Conservation (phyloP, 2,113 vertebrate species). For the Malaclemys terrapin region DNA sequence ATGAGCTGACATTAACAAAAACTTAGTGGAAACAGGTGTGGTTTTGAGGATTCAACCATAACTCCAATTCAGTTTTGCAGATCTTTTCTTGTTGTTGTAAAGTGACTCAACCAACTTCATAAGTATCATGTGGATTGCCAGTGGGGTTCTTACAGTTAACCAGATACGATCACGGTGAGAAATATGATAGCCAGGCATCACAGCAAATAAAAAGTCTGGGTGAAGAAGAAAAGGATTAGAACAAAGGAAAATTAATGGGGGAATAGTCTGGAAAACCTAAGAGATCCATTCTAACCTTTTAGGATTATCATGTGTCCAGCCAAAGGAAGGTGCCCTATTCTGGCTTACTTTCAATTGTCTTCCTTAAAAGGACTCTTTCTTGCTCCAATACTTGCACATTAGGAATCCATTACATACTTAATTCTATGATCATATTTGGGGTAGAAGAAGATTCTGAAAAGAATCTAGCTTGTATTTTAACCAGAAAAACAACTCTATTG, state of each 20-base stretch:
- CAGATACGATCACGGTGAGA: not conserved
- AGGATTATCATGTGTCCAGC: not conserved
- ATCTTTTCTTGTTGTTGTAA: not conserved
- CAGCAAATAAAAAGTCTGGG: not conserved
- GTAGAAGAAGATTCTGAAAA: not conserved
- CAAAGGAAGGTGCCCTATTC: fast-evolving
- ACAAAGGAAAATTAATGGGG: not conserved
- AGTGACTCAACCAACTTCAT: not conserved
- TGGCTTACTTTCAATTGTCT: fast-evolving
- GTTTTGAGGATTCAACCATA: not conserved
- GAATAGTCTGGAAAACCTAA: not conserved
- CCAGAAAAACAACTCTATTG: not conserved
- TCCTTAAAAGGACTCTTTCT: not conserved
- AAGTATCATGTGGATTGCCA: not conserved
- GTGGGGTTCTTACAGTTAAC: not conserved
- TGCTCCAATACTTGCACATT: fast-evolving
- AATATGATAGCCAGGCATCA: not conserved
- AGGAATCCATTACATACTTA: not conserved
- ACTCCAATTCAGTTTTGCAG: not conserved
- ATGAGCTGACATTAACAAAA: not conserved
- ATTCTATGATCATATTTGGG: not conserved
- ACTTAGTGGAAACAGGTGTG: not conserved
- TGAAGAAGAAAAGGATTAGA: not conserved
- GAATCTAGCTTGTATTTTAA: not conserved
- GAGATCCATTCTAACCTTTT: not conserved